Percentiles rank a stretch among this genome's conserved stretches.
These are phyloP conservation scores for Brachionus calyciflorus DNA, from an alignment of 1,140 invertebrate species.

Conservation along the genomic window DNA sequence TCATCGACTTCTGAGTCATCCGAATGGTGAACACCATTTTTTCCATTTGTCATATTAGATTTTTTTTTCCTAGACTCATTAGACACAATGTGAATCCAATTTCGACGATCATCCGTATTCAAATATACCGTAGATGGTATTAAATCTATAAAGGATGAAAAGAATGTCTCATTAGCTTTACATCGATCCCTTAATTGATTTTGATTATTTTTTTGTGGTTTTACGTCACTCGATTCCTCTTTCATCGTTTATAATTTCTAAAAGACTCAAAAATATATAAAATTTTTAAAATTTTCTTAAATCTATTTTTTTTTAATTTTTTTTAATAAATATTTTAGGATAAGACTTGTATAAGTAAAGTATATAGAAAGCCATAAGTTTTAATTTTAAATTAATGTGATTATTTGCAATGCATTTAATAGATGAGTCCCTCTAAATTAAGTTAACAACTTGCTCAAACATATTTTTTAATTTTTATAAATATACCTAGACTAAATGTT, in stretches of 20 bases:
- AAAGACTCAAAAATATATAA: too few relatives aligned
- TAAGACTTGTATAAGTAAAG: too few relatives aligned
- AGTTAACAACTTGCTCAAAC: too few relatives aligned
- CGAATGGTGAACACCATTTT: neutral
- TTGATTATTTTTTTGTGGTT: neutral
- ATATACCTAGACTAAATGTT: too few relatives aligned
- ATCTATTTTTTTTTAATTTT: too few relatives aligned
- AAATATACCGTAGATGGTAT: constrained; percentile 37
- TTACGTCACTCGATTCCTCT: neutral
- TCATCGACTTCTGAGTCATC: constrained; percentile 14
- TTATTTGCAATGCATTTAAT: too few relatives aligned
- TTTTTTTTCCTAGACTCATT: constrained; percentile 10
- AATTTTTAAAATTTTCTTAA: neutral
- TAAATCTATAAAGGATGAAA: constrained; percentile 29
- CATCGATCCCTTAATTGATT: constrained; percentile 31
- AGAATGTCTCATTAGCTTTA: constrained; percentile 19
- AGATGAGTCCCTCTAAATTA: too few relatives aligned
- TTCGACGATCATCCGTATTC: constrained; percentile 12
- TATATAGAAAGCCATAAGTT: too few relatives aligned
- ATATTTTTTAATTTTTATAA: too few relatives aligned
- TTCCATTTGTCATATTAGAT: neutral
- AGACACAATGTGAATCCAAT: constrained; percentile 21
- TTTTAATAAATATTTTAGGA: too few relatives aligned
- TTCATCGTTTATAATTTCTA: too few relatives aligned
- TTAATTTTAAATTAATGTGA: too few relatives aligned